These are phyloP conservation scores for Gastrophysa polygoni DNA, from an alignment of 2,888 invertebrate species.

Conservation along the genomic window DNA sequence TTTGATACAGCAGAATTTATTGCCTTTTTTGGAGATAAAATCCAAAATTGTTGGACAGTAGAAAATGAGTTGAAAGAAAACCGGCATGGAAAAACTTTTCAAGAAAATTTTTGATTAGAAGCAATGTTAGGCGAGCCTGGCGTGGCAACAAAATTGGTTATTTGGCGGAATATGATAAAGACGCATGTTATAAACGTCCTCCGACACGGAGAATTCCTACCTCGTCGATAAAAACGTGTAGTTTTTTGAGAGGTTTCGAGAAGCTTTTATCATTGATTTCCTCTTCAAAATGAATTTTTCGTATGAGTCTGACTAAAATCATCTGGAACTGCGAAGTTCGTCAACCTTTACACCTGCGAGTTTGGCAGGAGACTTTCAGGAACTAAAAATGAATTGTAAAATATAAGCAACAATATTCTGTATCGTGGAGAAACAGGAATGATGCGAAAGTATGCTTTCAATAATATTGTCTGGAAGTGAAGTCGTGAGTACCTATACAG, in stretches of 20 bases:
- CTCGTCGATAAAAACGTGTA: background rate
- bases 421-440: too few species aligned
- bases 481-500: too few species aligned
- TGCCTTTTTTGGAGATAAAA: background rate
- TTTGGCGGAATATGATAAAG: background rate
- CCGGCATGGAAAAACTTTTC: background rate
- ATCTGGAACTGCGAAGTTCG: too few species aligned
- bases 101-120: background rate
- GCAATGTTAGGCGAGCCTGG: background rate
- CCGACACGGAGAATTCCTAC: background rate
- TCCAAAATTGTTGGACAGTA: conserved; percentile 9
- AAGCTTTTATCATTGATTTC: background rate
- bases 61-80: background rate
- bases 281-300: background rate
- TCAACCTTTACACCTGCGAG: too few species aligned
- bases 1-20: background rate
- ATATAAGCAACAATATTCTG: too few species aligned
- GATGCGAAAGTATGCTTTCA: too few species aligned
- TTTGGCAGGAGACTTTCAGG: too few species aligned
- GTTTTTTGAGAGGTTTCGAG: background rate
- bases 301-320: background rate
- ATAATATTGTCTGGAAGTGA: too few species aligned
- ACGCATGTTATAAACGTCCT: background rate
- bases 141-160: background rate
- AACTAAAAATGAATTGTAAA: too few species aligned